Conservation (phyloP, 2,797 vertebrate species). For the Siniperca undulata region DNA sequence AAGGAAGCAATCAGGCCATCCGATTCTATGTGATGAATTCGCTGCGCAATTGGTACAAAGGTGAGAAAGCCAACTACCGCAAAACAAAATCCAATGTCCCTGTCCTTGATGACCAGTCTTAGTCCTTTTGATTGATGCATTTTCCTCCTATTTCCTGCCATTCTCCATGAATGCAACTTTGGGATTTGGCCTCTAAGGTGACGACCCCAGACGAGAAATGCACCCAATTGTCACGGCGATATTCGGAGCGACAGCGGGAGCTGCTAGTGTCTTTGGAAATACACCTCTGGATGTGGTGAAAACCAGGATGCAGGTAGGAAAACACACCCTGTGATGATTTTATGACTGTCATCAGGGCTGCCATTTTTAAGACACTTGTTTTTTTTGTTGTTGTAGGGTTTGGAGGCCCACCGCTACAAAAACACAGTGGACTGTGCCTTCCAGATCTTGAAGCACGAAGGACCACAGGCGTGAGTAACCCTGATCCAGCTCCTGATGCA, state of each 20-base stretch:
- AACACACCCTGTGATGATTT: not conserved
- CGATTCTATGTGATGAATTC: conserved; percentile 90
- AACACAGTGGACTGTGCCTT: conserved; percentile 89
- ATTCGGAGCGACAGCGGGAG: conserved; percentile 88
- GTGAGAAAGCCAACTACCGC: conserved; percentile 63
- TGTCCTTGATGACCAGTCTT: not conserved
- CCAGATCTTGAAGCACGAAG: conserved; percentile 89
- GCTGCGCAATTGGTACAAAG: conserved; percentile 91
- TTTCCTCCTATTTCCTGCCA: not conserved
- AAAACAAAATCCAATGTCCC: not conserved
- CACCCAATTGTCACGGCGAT: conserved; percentile 87
- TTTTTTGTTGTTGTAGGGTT: conserved; percentile 74
- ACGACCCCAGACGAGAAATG: conserved; percentile 84
- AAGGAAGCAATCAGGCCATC: conserved; percentile 90
- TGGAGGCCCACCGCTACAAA: conserved; percentile 89
- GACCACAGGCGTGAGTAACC: conserved; percentile 86
- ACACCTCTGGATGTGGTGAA: conserved; percentile 90
- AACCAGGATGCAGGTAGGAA: conserved; percentile 90
- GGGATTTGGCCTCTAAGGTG: conserved; percentile 73
- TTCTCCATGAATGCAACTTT: not conserved
- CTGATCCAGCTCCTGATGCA: not conserved
- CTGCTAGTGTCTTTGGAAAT: conserved; percentile 90
- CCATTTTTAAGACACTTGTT: not conserved
- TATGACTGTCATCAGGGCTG: not conserved
- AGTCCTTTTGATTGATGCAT: not conserved